phyloP scores from a whole-genome alignment of 2,113 vertebrate species.

The Bujurquina vittata region DNA sequence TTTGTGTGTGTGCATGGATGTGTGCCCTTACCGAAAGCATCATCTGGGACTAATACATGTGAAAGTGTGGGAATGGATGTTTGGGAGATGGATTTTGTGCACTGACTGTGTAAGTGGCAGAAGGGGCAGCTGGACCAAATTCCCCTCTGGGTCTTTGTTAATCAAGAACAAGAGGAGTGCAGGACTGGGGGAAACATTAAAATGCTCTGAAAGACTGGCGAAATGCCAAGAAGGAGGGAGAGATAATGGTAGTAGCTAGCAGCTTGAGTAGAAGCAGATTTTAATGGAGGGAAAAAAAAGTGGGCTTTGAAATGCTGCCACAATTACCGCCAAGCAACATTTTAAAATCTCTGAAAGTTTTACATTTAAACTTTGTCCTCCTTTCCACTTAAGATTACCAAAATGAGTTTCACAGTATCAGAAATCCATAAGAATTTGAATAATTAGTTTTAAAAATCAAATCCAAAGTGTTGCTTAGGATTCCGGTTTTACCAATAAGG shows the following conservation, averaged over 20 bases:
- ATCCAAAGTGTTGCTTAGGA: background rate
- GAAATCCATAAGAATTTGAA: background rate
- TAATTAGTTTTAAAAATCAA: background rate
- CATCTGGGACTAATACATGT: slow-evolving; percentile 24
- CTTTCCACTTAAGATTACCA: background rate
- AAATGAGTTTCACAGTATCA: background rate
- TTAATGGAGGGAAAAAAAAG: slow-evolving; percentile 1
- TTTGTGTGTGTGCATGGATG: slow-evolving; percentile 10
- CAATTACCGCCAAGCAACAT: background rate
- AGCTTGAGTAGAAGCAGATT: slow-evolving; percentile 41
- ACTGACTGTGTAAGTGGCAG: slow-evolving; percentile 36
- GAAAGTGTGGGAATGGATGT: slow-evolving; percentile 2
- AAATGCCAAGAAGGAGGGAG: slow-evolving; percentile 18
- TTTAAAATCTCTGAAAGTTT: background rate
- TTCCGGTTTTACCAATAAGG: background rate
- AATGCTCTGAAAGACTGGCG: slow-evolving; percentile 45
- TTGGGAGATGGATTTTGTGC: slow-evolving; percentile 21
- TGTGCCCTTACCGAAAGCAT: slow-evolving; percentile 18
- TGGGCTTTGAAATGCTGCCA: background rate
- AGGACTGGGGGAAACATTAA: slow-evolving; percentile 30
- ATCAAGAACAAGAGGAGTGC: slow-evolving; percentile 34
- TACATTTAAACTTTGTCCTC: background rate
- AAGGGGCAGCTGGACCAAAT: slow-evolving; percentile 51
- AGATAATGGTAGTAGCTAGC: slow-evolving; percentile 39
- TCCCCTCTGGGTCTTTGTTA: slow-evolving; percentile 47